A percentile compares a stretch with the other conserved stretches of the same genome.
These are phyloP conservation scores for Furcula furcula DNA, from an alignment of 2,888 invertebrate species.

Conservation along the genomic window DNA sequence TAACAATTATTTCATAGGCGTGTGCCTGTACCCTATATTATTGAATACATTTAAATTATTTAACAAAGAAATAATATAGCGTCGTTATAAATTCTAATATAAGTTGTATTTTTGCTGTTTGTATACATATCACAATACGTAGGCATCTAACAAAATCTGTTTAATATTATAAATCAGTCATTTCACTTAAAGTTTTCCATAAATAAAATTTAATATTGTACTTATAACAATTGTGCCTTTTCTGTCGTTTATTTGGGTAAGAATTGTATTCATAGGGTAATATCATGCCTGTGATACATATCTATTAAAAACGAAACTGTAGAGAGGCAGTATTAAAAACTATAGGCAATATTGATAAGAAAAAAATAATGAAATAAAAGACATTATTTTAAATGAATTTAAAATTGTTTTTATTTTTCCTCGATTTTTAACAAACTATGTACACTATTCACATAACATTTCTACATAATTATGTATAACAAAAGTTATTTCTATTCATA, in stretches of 20 bases:
- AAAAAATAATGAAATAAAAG: constrained; percentile 74
- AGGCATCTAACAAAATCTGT: no score
- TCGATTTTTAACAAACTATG: constrained; percentile 17
- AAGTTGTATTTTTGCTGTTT: no score
- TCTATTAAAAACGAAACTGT: constrained; percentile 34
- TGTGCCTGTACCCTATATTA: no score
- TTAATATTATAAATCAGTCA: neutral
- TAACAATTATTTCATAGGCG: no score
- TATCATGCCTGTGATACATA: constrained; percentile 32
- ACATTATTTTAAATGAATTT: constrained; percentile 75
- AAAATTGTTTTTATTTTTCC: constrained; percentile 50
- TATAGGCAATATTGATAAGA: constrained; percentile 49
- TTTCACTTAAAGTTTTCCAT: constrained; percentile 1
- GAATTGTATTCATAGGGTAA: constrained; percentile 19
- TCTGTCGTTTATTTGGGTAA: constrained; percentile 22
- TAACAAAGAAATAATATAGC: no score
- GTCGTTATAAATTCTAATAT: no score
- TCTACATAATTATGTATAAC: no score
- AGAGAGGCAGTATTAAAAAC: constrained; percentile 56
- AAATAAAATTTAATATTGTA: no score
- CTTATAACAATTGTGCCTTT: constrained; percentile 41
- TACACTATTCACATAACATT: constrained; percentile 24
- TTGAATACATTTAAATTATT: no score
- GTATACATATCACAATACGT: no score
- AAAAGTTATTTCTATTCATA: constrained; percentile 76